Percentiles rank a stretch among this genome's conserved stretches.
These are phyloP conservation scores for Bubo scandiacus DNA, from an alignment of 2,113 vertebrate species.

Conservation along the genomic window DNA sequence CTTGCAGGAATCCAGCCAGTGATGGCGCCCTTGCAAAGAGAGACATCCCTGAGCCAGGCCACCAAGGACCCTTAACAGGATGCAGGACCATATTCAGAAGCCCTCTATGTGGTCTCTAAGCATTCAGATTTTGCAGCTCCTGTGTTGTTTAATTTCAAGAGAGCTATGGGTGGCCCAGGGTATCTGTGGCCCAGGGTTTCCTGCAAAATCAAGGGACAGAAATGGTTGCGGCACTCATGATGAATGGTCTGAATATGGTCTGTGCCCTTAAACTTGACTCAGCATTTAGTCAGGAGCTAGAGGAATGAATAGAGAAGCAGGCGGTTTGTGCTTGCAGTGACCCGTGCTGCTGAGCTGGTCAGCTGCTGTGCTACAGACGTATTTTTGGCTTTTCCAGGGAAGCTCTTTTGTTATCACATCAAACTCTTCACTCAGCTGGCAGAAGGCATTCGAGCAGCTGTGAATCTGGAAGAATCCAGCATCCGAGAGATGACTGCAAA, in stretches of 20 bases:
- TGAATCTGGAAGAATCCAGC: slow-evolving; percentile 56
- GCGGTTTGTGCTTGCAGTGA: slow-evolving; percentile 40
- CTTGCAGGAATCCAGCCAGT: background rate
- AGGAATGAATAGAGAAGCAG: slow-evolving; percentile 33
- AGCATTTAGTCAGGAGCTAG: slow-evolving; percentile 30
- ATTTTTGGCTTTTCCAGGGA: slow-evolving; percentile 63
- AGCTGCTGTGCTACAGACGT: slow-evolving; percentile 33
- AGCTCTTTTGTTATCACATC: slow-evolving; percentile 56
- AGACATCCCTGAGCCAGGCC: background rate
- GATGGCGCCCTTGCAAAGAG: background rate
- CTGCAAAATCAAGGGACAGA: background rate
- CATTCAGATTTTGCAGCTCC: background rate
- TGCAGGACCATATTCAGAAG: background rate
- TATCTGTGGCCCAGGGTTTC: background rate
- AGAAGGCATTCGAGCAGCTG: slow-evolving; percentile 48
- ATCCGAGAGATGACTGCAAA: slow-evolving; percentile 10
- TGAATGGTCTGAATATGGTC: background rate
- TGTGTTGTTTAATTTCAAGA: background rate
- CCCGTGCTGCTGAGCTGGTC: slow-evolving; percentile 57
- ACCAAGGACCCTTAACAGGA: background rate
- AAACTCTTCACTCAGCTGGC: slow-evolving; percentile 60
- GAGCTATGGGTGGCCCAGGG: background rate
- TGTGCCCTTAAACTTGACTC: slow-evolving; percentile 61
- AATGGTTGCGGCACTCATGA: background rate
- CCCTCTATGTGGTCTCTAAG: background rate